Percentiles rank a stretch among this genome's conserved stretches.
Conservation (phyloP, 2,888 invertebrate genomes). For the Sussaba pulchella region DNA sequence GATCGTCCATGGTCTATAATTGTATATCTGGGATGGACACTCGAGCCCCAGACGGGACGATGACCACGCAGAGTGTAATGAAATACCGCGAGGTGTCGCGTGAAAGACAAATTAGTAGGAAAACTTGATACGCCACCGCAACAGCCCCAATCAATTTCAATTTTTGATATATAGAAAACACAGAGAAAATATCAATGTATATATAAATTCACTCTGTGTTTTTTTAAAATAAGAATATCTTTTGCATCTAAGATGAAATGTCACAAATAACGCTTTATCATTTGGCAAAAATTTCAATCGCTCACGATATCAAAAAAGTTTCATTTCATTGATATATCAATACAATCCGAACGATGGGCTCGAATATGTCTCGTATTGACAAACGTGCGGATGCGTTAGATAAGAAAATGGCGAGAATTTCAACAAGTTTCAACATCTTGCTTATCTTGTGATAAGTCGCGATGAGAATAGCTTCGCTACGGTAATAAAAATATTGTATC, state of each 20-base stretch:
- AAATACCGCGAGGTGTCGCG: slow-evolving; percentile 9
- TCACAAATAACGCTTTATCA: slow-evolving; percentile 10
- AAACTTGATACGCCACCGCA: slow-evolving; percentile 7
- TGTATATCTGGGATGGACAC: slow-evolving; percentile 27
- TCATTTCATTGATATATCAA: slow-evolving; percentile 11
- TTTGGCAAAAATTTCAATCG: slow-evolving; percentile 13
- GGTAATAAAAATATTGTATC: background rate
- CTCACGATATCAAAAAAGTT: background rate
- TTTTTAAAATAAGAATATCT: background rate
- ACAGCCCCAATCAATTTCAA: no score
- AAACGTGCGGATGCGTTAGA: background rate
- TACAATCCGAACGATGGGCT: background rate
- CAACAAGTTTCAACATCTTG: background rate
- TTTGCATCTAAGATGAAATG: background rate
- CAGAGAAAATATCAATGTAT: background rate
- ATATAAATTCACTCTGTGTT: slow-evolving; percentile 14
- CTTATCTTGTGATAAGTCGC: background rate
- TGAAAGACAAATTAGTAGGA: slow-evolving; percentile 27
- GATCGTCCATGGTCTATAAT: slow-evolving; percentile 51
- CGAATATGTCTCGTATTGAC: slow-evolving; percentile 17
- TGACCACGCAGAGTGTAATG: slow-evolving; percentile 3
- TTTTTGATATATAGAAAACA: no score
- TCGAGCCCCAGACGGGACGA: background rate
- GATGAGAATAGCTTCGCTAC: background rate
- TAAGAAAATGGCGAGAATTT: slow-evolving; percentile 16